phyloP scores from a whole-genome alignment of 2,888 invertebrate genomes.

The Craniophora ligustri region DNA sequence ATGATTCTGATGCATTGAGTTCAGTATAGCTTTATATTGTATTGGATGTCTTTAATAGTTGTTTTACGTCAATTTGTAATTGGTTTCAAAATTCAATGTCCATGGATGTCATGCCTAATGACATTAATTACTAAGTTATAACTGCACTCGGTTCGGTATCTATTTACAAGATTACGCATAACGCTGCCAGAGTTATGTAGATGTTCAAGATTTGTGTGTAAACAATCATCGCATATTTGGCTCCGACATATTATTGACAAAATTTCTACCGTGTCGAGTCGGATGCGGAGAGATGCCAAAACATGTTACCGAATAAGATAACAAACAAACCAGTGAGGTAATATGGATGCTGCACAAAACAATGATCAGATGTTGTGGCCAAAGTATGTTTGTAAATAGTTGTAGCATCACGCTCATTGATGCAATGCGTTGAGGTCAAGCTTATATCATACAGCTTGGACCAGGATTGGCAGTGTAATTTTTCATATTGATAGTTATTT shows the following conservation, averaged over 20 bases:
- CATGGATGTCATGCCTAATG: too few species aligned
- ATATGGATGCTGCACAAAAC: constrained; percentile 56
- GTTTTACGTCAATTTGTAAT: too few species aligned
- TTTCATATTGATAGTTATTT: too few species aligned
- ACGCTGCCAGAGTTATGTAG: constrained; percentile 23
- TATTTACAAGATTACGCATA: too few species aligned
- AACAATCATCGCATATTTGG: constrained; percentile 51
- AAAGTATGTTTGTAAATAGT: constrained; percentile 48
- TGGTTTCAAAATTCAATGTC: too few species aligned
- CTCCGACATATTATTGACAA: constrained; percentile 72
- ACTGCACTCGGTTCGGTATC: too few species aligned
- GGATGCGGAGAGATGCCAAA: constrained; percentile 68
- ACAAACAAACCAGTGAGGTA: constrained; percentile 62
- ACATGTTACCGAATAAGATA: constrained; percentile 70
- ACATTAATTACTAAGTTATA: too few species aligned
- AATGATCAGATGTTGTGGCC: constrained; percentile 57
- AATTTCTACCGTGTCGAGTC: constrained; percentile 63
- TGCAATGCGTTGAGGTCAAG: constrained; percentile 50
- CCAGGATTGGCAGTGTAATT: too few species aligned
- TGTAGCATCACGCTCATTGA: constrained; percentile 37
- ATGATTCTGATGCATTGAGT: too few species aligned
- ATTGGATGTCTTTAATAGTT: too few species aligned
- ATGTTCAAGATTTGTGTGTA: constrained; percentile 43
- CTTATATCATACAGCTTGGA: background rate
- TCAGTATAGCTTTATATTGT: too few species aligned